Percentiles rank a stretch among this genome's conserved stretches.
These are phyloP conservation scores for Copsychus sechellarum DNA, from an alignment of 2,113 vertebrate species.

Conservation along the genomic window DNA sequence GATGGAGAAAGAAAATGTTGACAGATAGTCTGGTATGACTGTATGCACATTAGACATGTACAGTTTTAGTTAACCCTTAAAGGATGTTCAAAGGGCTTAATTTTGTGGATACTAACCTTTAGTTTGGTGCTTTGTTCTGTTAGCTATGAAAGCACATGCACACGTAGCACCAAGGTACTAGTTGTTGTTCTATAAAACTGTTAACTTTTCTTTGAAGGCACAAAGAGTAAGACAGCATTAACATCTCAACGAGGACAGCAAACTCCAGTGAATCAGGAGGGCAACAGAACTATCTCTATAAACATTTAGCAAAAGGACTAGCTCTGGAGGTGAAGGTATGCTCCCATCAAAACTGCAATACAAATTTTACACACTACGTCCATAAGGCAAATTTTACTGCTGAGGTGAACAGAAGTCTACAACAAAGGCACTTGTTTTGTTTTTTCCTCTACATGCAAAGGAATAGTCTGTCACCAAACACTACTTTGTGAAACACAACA, in stretches of 20 bases:
- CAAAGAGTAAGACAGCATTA: neutral
- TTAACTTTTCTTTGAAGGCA: neutral
- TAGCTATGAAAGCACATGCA: neutral
- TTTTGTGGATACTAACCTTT: neutral
- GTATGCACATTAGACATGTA: fast-evolving
- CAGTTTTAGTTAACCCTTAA: neutral
- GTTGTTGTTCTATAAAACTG: neutral
- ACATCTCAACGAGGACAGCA: neutral
- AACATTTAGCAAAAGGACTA: neutral
- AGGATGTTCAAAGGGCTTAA: neutral
- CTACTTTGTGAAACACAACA: neutral
- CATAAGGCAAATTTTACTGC: neutral
- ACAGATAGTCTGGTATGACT: neutral
- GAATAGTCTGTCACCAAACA: neutral
- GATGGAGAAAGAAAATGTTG: neutral
- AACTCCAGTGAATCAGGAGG: neutral
- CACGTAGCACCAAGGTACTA: fast-evolving
- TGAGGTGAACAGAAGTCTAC: neutral
- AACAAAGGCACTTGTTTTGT: neutral
- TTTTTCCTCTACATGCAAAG: neutral
- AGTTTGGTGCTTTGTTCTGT: neutral
- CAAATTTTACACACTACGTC: neutral
- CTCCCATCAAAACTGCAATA: neutral
- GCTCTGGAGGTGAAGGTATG: neutral
- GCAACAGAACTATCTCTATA: neutral